Base-by-base conservation (phyloP, 23 tunicate genomes). In the Trididemnum clinides region DNA sequence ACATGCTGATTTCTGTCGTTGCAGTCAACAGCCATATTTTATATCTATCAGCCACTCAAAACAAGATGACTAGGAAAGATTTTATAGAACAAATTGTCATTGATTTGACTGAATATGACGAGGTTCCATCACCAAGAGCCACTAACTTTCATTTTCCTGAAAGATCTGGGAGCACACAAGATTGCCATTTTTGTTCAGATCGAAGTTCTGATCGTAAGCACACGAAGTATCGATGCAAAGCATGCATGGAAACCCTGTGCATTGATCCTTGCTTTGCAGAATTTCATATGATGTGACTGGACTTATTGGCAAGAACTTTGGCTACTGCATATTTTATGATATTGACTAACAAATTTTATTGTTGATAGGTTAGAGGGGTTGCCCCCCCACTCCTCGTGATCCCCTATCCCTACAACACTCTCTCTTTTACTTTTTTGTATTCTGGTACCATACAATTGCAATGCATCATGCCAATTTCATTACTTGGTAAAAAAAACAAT, bases 111-210 rank as follows among this genome's bases (percentile, higher is more conserved):
- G 39, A 69, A 69, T 69, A 62, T 66, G 75, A 66, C 37, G 75
- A 66, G 31, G 75, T 66, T 66, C 75, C 75, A 66, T 66, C 75
- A 31, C 37, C 75, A 66, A 66, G 75, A 66, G 37, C 36, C 75
- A 66, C 75, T 66, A 31, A 31, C 75, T 66, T 66, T 66, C 75
- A 66, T 31, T 66, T 31, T 66, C 75, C 75, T 66, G 22, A 66
- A 66, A 66, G 37, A 66, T 66, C 75, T 66, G 75, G 75, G 75
- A 23, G 75, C 75, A 66, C 75, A 66, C 75, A 66, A 31, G 75
- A 66, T 66, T 66, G 75, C 75, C 75, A 37, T 66, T 66, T 66
- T 66, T 66, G 75, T 66, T 66, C 75, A 66, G 75, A 66, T 66
- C 75, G 37, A 66, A 66, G 37, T 66, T 28, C 75, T 28, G 75